phyloP scores from a whole-genome alignment of 2,113 vertebrate species.

The Benitochromis conjunctus region DNA sequence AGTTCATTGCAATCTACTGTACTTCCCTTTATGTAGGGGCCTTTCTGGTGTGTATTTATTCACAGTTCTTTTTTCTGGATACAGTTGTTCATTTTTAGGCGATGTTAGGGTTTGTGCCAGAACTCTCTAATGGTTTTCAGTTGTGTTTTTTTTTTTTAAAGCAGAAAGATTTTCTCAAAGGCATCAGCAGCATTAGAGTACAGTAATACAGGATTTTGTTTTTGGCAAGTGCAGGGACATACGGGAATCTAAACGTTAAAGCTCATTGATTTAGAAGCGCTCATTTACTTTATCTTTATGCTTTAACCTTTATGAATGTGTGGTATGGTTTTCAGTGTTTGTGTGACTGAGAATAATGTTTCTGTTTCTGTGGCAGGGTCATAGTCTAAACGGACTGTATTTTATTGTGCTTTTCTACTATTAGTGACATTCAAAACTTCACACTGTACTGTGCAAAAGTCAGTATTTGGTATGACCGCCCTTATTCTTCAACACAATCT shows the following conservation, averaged over 20 bases:
- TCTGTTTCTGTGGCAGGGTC: neutral
- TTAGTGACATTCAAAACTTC: neutral
- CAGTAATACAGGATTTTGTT: neutral
- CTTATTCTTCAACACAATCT: neutral
- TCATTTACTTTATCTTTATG: neutral
- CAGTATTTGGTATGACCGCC: neutral
- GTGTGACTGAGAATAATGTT: neutral
- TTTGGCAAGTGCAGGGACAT: neutral
- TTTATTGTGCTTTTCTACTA: neutral
- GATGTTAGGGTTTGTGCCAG: neutral
- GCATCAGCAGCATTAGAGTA: neutral
- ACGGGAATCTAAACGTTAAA: neutral
- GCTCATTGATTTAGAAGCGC: neutral
- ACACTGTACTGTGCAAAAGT: neutral
- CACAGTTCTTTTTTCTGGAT: neutral
- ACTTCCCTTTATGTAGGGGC: neutral
- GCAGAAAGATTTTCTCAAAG: neutral
- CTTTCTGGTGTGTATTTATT: slow-evolving; percentile 6
- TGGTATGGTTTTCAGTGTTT: neutral
- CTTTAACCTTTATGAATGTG: neutral
- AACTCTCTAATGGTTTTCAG: slow-evolving; percentile 2
- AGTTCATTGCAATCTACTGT: neutral
- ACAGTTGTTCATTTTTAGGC: neutral
- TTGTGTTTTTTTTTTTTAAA: neutral
- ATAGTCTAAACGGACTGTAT: neutral